A percentile compares a stretch with the other conserved stretches of the same genome.
These are phyloP conservation scores for Ptychobarbus kaznakovi DNA, from an alignment of 2,797 vertebrate species.

Conservation along the genomic window DNA sequence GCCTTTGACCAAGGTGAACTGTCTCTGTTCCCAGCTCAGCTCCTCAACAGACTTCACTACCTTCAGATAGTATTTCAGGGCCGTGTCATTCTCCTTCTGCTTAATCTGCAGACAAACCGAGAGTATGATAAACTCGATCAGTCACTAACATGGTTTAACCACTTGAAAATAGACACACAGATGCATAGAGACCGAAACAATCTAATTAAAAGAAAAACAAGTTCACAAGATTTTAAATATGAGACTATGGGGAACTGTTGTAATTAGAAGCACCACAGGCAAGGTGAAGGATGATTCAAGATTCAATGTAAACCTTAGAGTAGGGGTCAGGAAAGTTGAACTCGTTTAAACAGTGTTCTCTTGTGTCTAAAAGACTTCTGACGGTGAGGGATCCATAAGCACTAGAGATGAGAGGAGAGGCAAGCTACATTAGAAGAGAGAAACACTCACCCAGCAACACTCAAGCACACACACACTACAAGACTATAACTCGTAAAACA, in stretches of 20 bases:
- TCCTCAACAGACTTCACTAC: constrained; percentile 87
- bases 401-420: constrained; percentile 78
- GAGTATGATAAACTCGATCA: neutral
- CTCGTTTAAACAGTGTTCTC: constrained; percentile 98
- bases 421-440: constrained; percentile 71
- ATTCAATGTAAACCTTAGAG: constrained; percentile 86
- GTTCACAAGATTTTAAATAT: neutral
- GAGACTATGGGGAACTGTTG: neutral
- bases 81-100: constrained; percentile 92
- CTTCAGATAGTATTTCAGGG: constrained; percentile 90
- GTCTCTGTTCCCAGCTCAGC: constrained; percentile 92
- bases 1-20: constrained; percentile 92
- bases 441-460: constrained; percentile 45
- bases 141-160: neutral
- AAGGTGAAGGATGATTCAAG: constrained; percentile 50
- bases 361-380: constrained; percentile 95
- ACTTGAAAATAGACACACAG: neutral
- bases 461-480: neutral
- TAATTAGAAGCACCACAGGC: constrained; percentile 10
- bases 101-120: constrained; percentile 83
- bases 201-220: constrained; percentile 2
- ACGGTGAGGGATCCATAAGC: constrained; percentile 98
- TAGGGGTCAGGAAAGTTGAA: constrained; percentile 99
- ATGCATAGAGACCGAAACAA: neutral
- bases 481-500: neutral